These are phyloP conservation scores for Periparus ater DNA, from an alignment of 2,797 vertebrate species.

Conservation along the genomic window DNA sequence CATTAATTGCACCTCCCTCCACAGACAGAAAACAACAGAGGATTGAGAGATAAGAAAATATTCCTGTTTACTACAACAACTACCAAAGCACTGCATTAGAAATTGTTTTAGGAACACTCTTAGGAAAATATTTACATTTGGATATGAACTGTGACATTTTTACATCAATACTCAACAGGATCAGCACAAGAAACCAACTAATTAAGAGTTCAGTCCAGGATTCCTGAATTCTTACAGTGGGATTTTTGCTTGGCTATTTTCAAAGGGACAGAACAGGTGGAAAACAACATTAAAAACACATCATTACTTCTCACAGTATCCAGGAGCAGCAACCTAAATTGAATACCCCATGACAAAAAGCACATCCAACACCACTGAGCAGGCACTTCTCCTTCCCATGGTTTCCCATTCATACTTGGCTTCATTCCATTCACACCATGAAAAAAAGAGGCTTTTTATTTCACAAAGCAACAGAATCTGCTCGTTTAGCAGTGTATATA, in stretches of 20 bases:
- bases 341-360: slow-evolving; percentile 6
- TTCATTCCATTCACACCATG: not conserved
- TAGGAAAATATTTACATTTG: slow-evolving; percentile 18
- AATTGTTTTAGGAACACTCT: not conserved
- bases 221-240: not conserved
- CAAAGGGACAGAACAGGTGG: slow-evolving; percentile 30
- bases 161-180: not conserved
- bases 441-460: slow-evolving; percentile 25
- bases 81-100: not conserved
- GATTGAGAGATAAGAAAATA: slow-evolving; percentile 15
- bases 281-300: slow-evolving; percentile 19
- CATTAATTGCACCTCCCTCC: not conserved
- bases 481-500: not conserved
- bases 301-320: not conserved
- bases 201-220: not conserved
- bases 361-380: not conserved
- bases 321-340: not conserved
- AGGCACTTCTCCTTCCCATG: slow-evolving; percentile 23
- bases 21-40: not conserved
- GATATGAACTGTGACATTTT: not conserved
- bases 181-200: not conserved
- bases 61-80: not conserved
- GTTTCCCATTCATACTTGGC: slow-evolving; percentile 34
- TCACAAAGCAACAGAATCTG: not conserved
- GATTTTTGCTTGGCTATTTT: not conserved